phyloP scores from a whole-genome alignment of 2,888 invertebrate genomes.

The Iselma pallidipennis region DNA sequence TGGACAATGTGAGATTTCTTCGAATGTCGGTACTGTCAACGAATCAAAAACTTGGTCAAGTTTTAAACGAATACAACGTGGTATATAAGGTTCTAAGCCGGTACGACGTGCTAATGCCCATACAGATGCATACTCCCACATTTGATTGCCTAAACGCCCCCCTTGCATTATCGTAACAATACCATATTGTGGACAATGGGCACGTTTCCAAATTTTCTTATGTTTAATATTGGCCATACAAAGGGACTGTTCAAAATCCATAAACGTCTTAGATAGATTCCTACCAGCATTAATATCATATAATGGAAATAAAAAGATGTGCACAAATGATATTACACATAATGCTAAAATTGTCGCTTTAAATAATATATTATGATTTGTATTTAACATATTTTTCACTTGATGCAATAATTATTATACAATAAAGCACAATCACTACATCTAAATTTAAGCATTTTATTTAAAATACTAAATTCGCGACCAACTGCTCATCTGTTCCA shows the following conservation, averaged over 20 bases:
- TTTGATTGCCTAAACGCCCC: constrained; percentile 55
- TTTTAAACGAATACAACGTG: constrained; percentile 58
- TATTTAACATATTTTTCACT: constrained; percentile 56
- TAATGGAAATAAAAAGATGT: constrained; percentile 64
- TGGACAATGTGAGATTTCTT: constrained; percentile 61
- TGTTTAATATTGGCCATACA: constrained; percentile 58
- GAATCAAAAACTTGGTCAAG: constrained; percentile 61
- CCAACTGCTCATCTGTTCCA: constrained; percentile 17
- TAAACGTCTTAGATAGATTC: constrained; percentile 55
- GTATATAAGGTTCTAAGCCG: constrained; percentile 58
- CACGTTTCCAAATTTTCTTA: constrained; percentile 49
- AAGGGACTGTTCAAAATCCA: constrained; percentile 60
- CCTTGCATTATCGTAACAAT: constrained; percentile 57
- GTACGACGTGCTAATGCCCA: constrained; percentile 58
- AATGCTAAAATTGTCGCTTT: constrained; percentile 62
- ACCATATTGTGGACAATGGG: constrained; percentile 55
- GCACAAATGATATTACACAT: constrained; percentile 63
- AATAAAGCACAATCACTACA: constrained; percentile 35
- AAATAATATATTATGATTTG: constrained; percentile 63
- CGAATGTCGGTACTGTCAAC: constrained; percentile 60
- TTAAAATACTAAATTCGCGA: constrained; percentile 13
- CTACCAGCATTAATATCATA: constrained; percentile 55
- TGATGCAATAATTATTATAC: constrained; percentile 24
- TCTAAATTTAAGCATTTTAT: constrained; percentile 40
- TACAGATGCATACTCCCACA: constrained; percentile 60